phyloP scores from a whole-genome alignment of 2,888 invertebrate genomes.

The Incurvaria masculella region DNA sequence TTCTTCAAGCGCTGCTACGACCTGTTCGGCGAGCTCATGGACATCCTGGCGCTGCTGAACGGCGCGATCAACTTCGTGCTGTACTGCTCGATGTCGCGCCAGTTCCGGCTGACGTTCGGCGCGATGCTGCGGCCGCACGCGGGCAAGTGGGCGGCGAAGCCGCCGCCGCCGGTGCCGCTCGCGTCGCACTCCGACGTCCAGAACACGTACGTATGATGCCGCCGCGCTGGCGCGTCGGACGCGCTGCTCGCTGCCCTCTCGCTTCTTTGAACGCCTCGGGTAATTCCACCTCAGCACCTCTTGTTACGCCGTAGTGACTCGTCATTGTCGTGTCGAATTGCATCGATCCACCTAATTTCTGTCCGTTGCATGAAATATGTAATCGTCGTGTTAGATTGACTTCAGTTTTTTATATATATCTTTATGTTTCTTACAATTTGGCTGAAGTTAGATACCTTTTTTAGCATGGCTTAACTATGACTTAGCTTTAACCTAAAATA shows the following conservation, averaged over 20 bases:
- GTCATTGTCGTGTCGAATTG: no score
- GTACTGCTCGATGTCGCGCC: slow-evolving; percentile 92
- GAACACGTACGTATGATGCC: slow-evolving; percentile 60
- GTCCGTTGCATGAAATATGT: no score
- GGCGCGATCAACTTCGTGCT: slow-evolving; percentile 92
- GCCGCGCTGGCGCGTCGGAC: slow-evolving; percentile 13
- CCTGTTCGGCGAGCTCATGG: slow-evolving; percentile 82
- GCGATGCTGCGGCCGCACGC: slow-evolving; percentile 53
- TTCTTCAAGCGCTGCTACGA: slow-evolving; percentile 82
- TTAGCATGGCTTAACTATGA: no score
- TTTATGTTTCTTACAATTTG: no score
- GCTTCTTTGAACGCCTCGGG: background rate
- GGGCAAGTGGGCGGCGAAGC: slow-evolving; percentile 57
- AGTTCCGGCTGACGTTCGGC: slow-evolving; percentile 68
- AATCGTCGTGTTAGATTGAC: no score
- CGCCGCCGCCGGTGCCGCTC: no score
- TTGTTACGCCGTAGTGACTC: no score
- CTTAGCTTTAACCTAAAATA: no score
- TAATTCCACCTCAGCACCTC: background rate
- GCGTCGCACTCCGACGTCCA: slow-evolving; percentile 61
- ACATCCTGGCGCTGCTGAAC: slow-evolving; percentile 85
- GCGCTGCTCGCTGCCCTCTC: background rate
- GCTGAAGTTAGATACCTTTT: no score
- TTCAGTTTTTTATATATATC: no score
- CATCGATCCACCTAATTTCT: no score